A percentile compares a stretch with the other conserved stretches of the same genome.
These are phyloP conservation scores for Lomographa bimaculata DNA, from an alignment of 2,888 invertebrate genomes.

Conservation along the genomic window DNA sequence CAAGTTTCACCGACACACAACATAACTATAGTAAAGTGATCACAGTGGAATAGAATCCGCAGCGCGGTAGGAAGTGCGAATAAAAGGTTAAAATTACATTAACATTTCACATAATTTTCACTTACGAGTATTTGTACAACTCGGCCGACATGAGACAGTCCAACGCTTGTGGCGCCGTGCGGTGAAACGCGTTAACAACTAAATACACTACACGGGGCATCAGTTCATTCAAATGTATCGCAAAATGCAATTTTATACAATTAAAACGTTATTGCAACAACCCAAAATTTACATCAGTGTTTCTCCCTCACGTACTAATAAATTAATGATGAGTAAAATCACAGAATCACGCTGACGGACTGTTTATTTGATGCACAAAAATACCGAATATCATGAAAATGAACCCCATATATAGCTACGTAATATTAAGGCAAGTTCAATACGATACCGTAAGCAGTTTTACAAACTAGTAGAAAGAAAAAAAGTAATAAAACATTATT, in stretches of 20 bases:
- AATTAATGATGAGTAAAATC: slow-evolving; percentile 49
- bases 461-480: slow-evolving; percentile 37
- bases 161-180: slow-evolving; percentile 10
- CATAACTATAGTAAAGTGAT: slow-evolving; percentile 43
- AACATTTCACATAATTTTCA: slow-evolving; percentile 22
- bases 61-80: slow-evolving; percentile 10
- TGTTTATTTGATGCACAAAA: slow-evolving; percentile 30
- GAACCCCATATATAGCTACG: slow-evolving; percentile 59
- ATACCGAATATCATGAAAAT: slow-evolving; percentile 30
- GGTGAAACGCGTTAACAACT: slow-evolving; percentile 50
- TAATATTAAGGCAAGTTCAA: slow-evolving; percentile 55
- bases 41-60: slow-evolving; percentile 50
- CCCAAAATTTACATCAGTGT: slow-evolving; percentile 72
- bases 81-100: slow-evolving; percentile 4
- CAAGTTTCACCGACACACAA: slow-evolving; percentile 55
- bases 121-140: slow-evolving; percentile 57
- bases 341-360: slow-evolving; percentile 49
- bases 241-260: slow-evolving; percentile 62
- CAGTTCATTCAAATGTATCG: slow-evolving; percentile 47
- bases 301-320: slow-evolving; percentile 44
- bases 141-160: slow-evolving; percentile 38
- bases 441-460: slow-evolving; percentile 48
- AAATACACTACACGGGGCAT: slow-evolving; percentile 65
- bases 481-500: slow-evolving; percentile 33
- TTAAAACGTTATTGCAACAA: slow-evolving; percentile 77